Conservation (phyloP, 2,113 vertebrate genomes). For the Notothenia rossii region DNA sequence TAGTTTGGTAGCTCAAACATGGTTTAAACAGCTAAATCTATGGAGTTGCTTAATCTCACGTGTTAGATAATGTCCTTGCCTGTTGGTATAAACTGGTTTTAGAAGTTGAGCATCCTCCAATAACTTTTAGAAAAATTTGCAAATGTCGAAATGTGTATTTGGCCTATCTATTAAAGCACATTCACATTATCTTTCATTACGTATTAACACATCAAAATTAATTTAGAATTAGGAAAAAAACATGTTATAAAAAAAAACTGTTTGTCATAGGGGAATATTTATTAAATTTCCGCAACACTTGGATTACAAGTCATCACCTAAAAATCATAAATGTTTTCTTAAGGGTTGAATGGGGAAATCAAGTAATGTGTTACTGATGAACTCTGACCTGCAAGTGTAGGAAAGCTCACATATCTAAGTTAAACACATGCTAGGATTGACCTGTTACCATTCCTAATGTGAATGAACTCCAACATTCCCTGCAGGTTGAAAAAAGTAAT, state of each 20-base stretch:
- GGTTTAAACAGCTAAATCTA: neutral
- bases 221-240: neutral
- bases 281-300: neutral
- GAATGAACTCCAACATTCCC: neutral
- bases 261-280: neutral
- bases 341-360: neutral
- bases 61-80: neutral
- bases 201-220: neutral
- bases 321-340: neutral
- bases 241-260: too few species aligned
- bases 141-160: neutral
- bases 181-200: neutral
- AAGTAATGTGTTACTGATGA: neutral
- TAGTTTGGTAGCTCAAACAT: neutral
- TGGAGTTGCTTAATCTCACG: neutral
- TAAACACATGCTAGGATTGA: slow-evolving; percentile 7
- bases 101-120: neutral
- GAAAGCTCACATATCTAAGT: neutral
- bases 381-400: neutral
- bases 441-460: neutral
- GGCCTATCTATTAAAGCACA: neutral
- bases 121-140: neutral
- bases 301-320: neutral
- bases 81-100: neutral
- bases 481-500: neutral